These are phyloP conservation scores for Dicyrtoma fusca DNA, from an alignment of 2,888 invertebrate genomes.

Conservation along the genomic window DNA sequence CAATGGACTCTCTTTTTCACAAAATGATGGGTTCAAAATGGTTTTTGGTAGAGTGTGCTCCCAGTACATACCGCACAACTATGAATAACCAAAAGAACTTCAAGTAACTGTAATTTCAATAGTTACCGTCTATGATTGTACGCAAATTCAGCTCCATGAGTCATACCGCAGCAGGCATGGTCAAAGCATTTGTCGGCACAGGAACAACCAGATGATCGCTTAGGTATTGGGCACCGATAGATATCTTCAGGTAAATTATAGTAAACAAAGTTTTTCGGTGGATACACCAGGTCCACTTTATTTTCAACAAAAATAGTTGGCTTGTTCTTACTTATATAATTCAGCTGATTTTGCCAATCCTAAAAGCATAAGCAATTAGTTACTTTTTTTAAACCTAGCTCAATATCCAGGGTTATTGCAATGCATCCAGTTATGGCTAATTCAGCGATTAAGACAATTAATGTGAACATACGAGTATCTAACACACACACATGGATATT, in stretches of 20 bases:
- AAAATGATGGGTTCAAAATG: too few relatives aligned
- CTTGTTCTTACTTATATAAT: background rate
- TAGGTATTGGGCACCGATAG: background rate
- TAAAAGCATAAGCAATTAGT: too few relatives aligned
- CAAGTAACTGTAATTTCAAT: background rate
- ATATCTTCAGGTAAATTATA: background rate
- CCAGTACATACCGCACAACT: too few relatives aligned
- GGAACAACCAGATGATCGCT: slow-evolving; percentile 4
- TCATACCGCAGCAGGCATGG: background rate
- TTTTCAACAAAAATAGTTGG: slow-evolving; percentile 25
- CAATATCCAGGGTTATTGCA: too few relatives aligned
- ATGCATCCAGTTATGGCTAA: too few relatives aligned
- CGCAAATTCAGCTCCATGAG: slow-evolving; percentile 5
- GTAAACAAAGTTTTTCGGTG: slow-evolving; percentile 15
- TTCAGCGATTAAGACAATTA: too few relatives aligned
- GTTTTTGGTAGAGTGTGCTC: too few relatives aligned
- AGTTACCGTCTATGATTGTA: slow-evolving; percentile 15
- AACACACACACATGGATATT: too few relatives aligned
- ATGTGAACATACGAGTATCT: too few relatives aligned
- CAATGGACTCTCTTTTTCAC: too few relatives aligned
- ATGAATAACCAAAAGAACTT: background rate
- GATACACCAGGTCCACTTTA: slow-evolving; percentile 7
- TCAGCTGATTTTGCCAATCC: slow-evolving; percentile 12
- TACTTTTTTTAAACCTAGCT: too few relatives aligned
- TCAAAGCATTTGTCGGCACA: slow-evolving; percentile 10